Evolutionary conservation across 2,113 vertebrate genomes (phyloP), one percentile per base, ranked within the genome.

Genomic region (Nycticebus coucang): DNA sequence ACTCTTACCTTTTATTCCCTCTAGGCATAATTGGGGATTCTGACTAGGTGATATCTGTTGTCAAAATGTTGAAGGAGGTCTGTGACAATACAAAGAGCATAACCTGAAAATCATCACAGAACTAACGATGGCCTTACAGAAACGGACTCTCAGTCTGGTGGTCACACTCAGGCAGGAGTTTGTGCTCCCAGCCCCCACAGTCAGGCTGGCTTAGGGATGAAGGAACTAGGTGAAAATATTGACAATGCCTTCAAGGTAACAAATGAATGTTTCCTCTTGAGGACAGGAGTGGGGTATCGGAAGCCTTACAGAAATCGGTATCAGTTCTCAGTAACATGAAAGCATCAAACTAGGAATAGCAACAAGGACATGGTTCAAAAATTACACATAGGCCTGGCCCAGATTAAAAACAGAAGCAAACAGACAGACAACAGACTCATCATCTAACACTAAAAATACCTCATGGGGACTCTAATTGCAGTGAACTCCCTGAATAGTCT

Each of bases 241-340:
- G 92, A 98, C 87, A 99, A 99, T 92, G 98, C 99, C 7, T 99
- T 99, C 26, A 98, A 98, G 97, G 57, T 98, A 99, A 90, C 99
- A 99, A 98, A 99, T 99, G 99, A 99, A 99, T 0, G 99, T 99
- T 99, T 0, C 99, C 99, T 0, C 99, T 99, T 89, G 97, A 99
- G 99, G 99, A 99, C 97, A 98, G 97, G 96, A 98, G 97, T 0
- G 99, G 99, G 12, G 80, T 98, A 6, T 97, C 99, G 0, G 99
- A 99, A 99, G 99, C 98, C 95, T 99, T 99, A 99, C 99, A 99
- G 99, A 99, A 99, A 97, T 99, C 99, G 0, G 99, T 99, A 99
- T 0, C 99, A 99, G 97, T 99, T 99, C 96, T 98, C 99, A 96
- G 98, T 99, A 59, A 99, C 98, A 0, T 99, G 99, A 99, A 99